Base-by-base conservation (phyloP, 2,113 vertebrate genomes). In the Cebidichthys violaceus region DNA sequence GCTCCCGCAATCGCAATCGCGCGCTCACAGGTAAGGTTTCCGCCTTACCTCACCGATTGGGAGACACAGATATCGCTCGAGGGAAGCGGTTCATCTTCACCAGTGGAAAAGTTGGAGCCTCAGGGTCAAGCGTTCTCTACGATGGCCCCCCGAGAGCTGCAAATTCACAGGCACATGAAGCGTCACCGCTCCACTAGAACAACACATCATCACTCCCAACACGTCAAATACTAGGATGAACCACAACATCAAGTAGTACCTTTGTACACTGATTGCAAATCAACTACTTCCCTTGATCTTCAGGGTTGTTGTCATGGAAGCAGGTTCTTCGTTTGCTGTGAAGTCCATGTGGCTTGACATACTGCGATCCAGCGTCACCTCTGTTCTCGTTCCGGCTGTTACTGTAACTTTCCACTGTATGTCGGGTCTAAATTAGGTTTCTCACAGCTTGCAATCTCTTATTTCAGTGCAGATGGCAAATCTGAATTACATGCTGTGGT, bases 11-110 rank as follows among this genome's bases (percentile, higher is more conserved):
- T 2, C 95, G 97, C 66, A 94, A 93, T 33, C 93, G 98, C 9
- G 95, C 96, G 0, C 95, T 98, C 66, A 95, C 97, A 95, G 98
- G 98, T 99, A 91, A 86, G 68, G 11, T 31, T 17, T 3, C 15
- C 31, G 37, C 20, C 29, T 66, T 33, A 24, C 41, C 31, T 66
- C 20, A 60, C 47, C 79, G 24, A 67, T 39, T 52, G 52, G 15
- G 55, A 43, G 47, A 66, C 52, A 50, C 57, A 10, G 17, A 64
- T 45, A 45, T 67, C 27, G 22, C 57, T 55, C 64, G 37, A 35
- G 70, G 22, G 29, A 64, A 33, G 13, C 10, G 14, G 61, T 84
- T 75, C 20, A 27, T 83, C 52, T 45, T 43, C 29, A n/a, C 45
- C 20, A 27, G 11, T 47, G 61, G 43, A 68, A 70, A 39, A 75